A percentile compares a stretch with the other conserved stretches of the same genome.
Conservation (phyloP, 2,888 invertebrate species). For the Patella depressa region DNA sequence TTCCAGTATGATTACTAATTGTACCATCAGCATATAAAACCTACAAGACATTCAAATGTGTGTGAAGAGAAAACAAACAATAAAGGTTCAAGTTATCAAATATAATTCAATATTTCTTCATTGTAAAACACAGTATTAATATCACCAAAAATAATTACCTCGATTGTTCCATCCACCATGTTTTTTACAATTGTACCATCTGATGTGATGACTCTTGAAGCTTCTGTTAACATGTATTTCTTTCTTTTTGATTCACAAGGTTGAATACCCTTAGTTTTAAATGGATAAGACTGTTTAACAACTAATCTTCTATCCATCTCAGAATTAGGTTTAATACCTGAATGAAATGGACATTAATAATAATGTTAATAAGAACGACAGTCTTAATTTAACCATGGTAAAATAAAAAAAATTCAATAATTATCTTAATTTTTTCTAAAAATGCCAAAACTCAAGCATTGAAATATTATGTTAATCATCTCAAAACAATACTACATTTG, state of each 20-base stretch:
- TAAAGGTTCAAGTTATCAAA: too few relatives aligned
- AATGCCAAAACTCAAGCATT: too few relatives aligned
- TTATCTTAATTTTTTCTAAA: not conserved
- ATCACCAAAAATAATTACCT: conserved; percentile 50
- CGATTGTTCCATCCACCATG: conserved; percentile 66
- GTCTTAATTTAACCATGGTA: not conserved
- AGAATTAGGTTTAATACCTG: conserved; percentile 56
- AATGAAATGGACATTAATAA: conserved; percentile 1
- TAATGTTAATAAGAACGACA: not conserved
- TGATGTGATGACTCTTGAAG: conserved; percentile 63
- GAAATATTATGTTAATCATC: too few relatives aligned
- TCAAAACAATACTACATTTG: too few relatives aligned
- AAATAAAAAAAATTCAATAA: not conserved
- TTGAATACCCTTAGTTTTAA: conserved; percentile 63
- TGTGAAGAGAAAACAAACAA: too few relatives aligned
- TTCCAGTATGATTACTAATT: conserved; percentile 59
- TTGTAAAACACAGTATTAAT: not conserved
- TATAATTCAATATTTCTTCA: too few relatives aligned
- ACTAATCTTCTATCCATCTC: conserved; percentile 57
- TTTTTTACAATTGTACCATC: conserved; percentile 69
- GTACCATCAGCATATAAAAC: conserved; percentile 69
- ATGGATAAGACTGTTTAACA: conserved; percentile 67
- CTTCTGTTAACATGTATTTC: conserved; percentile 60
- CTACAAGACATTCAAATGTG: conserved; percentile 30
- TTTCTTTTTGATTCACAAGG: conserved; percentile 57